phyloP scores from a whole-genome alignment of 2,888 invertebrate genomes.

The Eucriotettix oculatus region DNA sequence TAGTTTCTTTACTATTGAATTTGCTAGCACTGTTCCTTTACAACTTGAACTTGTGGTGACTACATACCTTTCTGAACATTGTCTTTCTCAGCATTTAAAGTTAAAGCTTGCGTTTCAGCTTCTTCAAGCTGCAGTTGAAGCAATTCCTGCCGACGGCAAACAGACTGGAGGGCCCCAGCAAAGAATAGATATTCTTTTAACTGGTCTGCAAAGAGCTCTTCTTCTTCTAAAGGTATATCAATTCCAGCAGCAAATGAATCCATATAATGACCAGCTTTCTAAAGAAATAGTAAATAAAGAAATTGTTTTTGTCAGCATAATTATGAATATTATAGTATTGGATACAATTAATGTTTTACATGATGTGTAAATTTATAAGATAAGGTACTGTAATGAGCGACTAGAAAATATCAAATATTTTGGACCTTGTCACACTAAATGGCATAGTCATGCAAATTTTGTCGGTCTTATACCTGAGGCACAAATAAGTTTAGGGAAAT shows the following conservation, averaged over 20 bases:
- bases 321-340: no score
- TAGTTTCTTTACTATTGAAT: no score
- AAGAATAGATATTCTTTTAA: constrained; percentile 69
- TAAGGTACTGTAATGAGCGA: no score
- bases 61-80: constrained; percentile 27
- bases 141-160: constrained; percentile 57
- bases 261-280: constrained; percentile 41
- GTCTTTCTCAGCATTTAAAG: constrained; percentile 29
- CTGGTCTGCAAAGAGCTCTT: constrained; percentile 68
- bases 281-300: constrained; percentile 12
- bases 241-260: constrained; percentile 57
- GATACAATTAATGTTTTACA: no score
- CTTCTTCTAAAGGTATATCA: constrained; percentile 60
- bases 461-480: no score
- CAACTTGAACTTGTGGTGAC: background rate
- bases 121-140: constrained; percentile 54
- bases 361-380: no score
- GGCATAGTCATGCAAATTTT: no score
- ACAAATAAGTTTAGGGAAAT: no score
- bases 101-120: constrained; percentile 45
- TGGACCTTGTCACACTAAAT: no score
- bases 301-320: no score
- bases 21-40: no score
- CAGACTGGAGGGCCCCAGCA: constrained; percentile 53
- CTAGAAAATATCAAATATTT: no score